phyloP scores from a whole-genome alignment of 1,140 invertebrate genomes.

The Andricus grossulariae region DNA sequence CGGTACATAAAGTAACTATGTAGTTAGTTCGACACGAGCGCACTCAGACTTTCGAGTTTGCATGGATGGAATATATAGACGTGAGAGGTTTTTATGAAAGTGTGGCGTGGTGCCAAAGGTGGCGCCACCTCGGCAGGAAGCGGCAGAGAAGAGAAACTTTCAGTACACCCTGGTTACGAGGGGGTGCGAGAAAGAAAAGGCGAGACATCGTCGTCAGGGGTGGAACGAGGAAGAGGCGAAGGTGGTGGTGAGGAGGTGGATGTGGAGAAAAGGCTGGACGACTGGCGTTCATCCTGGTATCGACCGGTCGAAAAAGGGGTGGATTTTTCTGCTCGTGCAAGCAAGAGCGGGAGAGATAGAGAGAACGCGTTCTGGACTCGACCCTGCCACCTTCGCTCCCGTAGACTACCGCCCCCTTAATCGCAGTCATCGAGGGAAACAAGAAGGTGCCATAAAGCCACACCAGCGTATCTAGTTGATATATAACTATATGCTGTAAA shows the following conservation, averaged over 20 bases:
- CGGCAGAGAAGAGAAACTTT: constrained; percentile 62
- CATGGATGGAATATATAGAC: constrained; percentile 25
- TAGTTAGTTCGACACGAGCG: constrained; percentile 44
- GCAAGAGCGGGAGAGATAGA: constrained; percentile 50
- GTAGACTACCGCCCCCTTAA: constrained; percentile 25
- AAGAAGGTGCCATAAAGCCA: constrained; percentile 1
- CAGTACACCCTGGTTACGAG: constrained; percentile 45
- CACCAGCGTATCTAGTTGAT: background rate
- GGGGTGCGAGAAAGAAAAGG: constrained; percentile 66
- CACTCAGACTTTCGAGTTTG: constrained; percentile 10
- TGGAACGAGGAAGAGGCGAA: constrained; percentile 50
- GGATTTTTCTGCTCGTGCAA: constrained; percentile 67
- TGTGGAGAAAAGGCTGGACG: constrained; percentile 57
- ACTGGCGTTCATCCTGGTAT: constrained; percentile 64
- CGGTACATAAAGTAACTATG: constrained; percentile 51
- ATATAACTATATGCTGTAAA: background rate
- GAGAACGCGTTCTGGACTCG: constrained; percentile 52
- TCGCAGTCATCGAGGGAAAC: constrained; percentile 8
- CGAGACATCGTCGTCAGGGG: constrained; percentile 51
- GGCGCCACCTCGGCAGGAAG: constrained; percentile 69
- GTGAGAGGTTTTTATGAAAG: constrained; percentile 27
- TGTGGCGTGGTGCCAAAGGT: constrained; percentile 56
- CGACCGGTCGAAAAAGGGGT: constrained; percentile 72
- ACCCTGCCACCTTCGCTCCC: constrained; percentile 45
- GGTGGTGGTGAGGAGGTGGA: constrained; percentile 45